phyloP scores from a whole-genome alignment of 2,888 invertebrate genomes.

The Yponomeuta plumbellus region DNA sequence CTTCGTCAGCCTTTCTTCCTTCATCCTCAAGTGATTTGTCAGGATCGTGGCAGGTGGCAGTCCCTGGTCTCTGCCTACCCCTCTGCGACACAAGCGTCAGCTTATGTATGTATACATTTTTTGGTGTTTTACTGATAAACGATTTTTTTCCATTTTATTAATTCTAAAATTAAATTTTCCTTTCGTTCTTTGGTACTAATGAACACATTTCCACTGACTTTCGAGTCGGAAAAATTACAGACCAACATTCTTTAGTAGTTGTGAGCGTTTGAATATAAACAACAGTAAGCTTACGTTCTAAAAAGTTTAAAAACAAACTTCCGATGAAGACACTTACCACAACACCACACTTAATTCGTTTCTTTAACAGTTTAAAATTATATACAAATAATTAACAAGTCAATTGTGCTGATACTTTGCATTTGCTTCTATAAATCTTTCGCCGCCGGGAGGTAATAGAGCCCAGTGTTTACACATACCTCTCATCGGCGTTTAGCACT shows the following conservation, averaged over 20 bases:
- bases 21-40: no score
- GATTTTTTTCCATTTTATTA: no score
- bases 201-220: not conserved
- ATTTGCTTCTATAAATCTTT: conserved; percentile 48
- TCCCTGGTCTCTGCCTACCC: no score
- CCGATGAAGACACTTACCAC: not conserved
- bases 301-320: not conserved
- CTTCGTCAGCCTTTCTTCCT: no score
- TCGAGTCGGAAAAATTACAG: not conserved
- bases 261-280: not conserved
- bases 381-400: conserved; percentile 6
- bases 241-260: not conserved
- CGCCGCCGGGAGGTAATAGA: conserved; percentile 42
- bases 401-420: not conserved
- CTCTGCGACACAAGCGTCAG: no score
- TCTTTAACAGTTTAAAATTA: not conserved
- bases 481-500: conserved; percentile 54
- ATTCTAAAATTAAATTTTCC: not conserved
- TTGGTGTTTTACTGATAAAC: no score
- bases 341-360: not conserved
- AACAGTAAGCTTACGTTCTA: not conserved
- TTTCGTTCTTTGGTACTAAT: not conserved
- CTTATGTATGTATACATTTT: no score
- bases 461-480: conserved; percentile 56
- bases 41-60: no score